A percentile compares a stretch with the other conserved stretches of the same genome.
Conservation (phyloP, 1,140 invertebrate genomes). For the Caligus rogercresseyi region DNA sequence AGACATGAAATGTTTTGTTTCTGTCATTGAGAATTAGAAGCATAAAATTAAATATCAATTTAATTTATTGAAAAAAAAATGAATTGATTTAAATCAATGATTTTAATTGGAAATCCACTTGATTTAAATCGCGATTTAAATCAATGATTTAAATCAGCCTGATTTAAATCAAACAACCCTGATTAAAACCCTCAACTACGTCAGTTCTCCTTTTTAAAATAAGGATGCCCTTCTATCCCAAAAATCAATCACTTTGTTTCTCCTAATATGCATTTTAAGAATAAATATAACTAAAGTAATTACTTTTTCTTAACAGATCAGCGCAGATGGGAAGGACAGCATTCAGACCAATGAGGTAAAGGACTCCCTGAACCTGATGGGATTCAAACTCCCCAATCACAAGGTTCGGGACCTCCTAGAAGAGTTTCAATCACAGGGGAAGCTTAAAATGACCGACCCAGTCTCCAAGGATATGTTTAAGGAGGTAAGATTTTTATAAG, state of each 20-base stretch:
- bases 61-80: no score
- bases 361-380: constrained; percentile 66
- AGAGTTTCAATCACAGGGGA: constrained; percentile 31
- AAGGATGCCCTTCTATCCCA: not conserved
- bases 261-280: not conserved
- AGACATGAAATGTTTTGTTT: no score
- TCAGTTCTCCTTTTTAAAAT: not conserved
- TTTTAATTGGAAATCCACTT: no score
- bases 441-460: not conserved
- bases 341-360: constrained; percentile 76
- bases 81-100: no score
- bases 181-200: no score
- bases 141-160: no score
- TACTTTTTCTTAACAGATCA: constrained; percentile 48
- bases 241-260: not conserved
- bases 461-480: constrained; percentile 14
- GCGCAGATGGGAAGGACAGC: constrained; percentile 70
- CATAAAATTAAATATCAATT: no score
- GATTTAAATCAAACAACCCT: no score
- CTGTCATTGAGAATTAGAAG: no score
- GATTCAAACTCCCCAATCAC: constrained; percentile 83
- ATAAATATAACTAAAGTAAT: not conserved
- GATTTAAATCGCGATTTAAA: no score
- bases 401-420: constrained; percentile 75
- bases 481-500: constrained; percentile 1